Conservation (phyloP, 2,113 vertebrate species). For the Piliocolobus tephrosceles region DNA sequence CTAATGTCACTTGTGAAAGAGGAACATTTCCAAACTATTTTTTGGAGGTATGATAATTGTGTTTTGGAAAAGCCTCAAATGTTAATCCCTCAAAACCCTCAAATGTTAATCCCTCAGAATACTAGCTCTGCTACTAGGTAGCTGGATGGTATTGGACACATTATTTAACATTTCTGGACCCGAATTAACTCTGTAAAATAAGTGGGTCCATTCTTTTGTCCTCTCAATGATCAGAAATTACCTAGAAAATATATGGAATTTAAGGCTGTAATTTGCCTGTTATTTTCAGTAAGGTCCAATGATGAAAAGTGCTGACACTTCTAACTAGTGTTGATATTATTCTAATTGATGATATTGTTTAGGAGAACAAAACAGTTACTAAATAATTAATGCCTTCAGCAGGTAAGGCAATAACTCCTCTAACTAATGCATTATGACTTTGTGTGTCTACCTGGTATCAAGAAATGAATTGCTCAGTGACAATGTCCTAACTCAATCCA, state of each 20-base stretch:
- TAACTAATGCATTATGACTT: background rate
- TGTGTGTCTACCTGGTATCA: background rate
- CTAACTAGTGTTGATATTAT: background rate
- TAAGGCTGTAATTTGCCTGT: background rate
- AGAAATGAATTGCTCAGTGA: background rate
- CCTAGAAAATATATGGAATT: background rate
- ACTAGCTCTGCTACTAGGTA: background rate
- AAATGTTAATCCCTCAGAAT: background rate
- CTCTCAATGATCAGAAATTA: background rate
- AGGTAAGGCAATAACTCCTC: background rate
- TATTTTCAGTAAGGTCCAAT: background rate
- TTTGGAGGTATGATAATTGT: slow-evolving; percentile 39
- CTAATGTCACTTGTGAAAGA: slow-evolving; percentile 61
- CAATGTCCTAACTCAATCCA: fast-evolving
- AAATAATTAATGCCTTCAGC: background rate
- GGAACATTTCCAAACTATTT: slow-evolving; percentile 68
- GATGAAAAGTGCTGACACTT: background rate
- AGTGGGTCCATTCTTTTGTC: background rate
- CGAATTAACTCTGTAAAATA: background rate
- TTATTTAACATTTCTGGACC: background rate
- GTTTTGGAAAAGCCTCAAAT: slow-evolving; percentile 24
- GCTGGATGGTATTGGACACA: background rate
- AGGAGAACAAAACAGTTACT: background rate
- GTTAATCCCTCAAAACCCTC: background rate
- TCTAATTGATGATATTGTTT: background rate